Base-by-base conservation (phyloP, 2,797 vertebrate species). In the Gouania willdenowi region DNA sequence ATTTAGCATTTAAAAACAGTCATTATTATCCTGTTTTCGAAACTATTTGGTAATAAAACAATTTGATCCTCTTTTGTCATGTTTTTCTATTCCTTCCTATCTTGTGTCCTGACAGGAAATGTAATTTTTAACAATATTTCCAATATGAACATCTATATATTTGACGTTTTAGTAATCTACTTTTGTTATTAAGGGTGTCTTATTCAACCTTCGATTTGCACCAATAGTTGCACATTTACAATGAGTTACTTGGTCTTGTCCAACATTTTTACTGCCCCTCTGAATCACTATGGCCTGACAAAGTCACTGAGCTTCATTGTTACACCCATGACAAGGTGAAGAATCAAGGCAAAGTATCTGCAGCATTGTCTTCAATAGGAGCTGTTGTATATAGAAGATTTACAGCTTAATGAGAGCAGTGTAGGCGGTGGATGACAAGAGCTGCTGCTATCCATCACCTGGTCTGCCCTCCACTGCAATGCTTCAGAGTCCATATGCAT, bases 351-450 rank as follows among this genome's bases (percentile, higher is more conserved):
- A 68, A 68, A 77, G 75, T 55, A 73, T 77, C 54, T 71, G 62
- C 52, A 28, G 70, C 81, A 86, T 86, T 89, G 84, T 91, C 40
- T 84, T 16, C n/a, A n/a, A 33, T 4, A 17, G 6, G 66, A 79
- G 64, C 39, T 33, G 54, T 60, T 70, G 75, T 72, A n/a, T n/a
- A n/a, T n/a, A 68, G 77, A 75, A 88, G 88, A 91, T 90, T 92
- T 92, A 90, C 88, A 88, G 83, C 84, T 81, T 86, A 83, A 84
- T 86, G 84, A 87, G 71, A 62, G 46, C 10, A 40, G 49, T 52
- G 59, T 34, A 77, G 67, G 52, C 61, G 44, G 18, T 12, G 22
- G 46, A 56, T 77, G 60, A 71, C 68, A 76, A 61, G 46, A 51
- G 59, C 53, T 40, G 58, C 51, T 53, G 49, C 67, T 66, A 84